Evolutionary conservation across 2,113 vertebrate genomes (phyloP).

Genomic region (Ptyas mucosa): DNA sequence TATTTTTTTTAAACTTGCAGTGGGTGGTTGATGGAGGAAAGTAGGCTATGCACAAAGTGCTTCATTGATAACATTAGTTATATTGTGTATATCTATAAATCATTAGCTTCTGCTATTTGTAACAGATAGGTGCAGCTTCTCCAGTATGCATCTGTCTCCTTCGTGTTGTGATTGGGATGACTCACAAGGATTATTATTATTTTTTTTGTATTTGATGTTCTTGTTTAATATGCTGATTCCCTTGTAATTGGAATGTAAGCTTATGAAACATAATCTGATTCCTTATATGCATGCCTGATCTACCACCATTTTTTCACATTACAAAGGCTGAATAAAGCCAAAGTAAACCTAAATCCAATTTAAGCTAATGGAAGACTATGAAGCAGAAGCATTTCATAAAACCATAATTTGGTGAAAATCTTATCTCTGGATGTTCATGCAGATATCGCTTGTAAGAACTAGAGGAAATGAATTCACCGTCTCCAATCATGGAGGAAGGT

Average conservation of each 20-base stretch:
- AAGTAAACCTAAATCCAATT: background rate
- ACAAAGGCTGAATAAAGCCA: conserved; percentile 24
- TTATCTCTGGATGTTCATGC: background rate
- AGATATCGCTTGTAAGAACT: background rate
- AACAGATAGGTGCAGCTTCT: conserved; percentile 61
- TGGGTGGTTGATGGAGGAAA: conserved; percentile 19
- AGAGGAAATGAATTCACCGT: background rate
- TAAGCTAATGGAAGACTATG: background rate
- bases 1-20: background rate
- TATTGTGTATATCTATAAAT: conserved; percentile 32
- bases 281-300: background rate
- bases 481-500: background rate
- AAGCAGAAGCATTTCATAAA: background rate
- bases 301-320: conserved; percentile 23
- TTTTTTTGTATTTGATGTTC: conserved; percentile 47
- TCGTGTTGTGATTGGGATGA: conserved; percentile 65
- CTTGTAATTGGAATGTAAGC: conserved; percentile 40
- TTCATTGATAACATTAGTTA: conserved; percentile 48
- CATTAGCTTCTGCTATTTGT: conserved; percentile 60
- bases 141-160: conserved; percentile 61
- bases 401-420: background rate
- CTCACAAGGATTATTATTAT: conserved; percentile 51
- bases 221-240: conserved; percentile 56
- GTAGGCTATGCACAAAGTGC: conserved; percentile 36
- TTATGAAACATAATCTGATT: conserved; percentile 39